Evolutionary conservation across 2,888 invertebrate species (phyloP).

Genomic region (Loripinus fragilis): DNA sequence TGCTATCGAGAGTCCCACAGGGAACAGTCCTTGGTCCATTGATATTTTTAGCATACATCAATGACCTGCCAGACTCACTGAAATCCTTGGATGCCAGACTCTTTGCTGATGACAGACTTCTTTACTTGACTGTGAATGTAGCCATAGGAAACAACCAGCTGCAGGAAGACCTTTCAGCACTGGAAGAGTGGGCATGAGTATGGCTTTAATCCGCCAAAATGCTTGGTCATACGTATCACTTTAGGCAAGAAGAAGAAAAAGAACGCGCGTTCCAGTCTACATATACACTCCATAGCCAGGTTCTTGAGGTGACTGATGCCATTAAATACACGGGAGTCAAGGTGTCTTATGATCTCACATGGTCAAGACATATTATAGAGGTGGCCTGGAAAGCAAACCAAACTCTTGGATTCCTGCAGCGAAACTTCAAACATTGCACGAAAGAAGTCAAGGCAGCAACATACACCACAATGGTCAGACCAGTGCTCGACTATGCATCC

Average conservation of each 20-base stretch:
- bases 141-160: no score
- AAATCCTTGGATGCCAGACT: neutral
- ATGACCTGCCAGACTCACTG: neutral
- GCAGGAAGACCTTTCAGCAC: neutral
- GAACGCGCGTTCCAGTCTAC: neutral
- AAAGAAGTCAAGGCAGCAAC: no score
- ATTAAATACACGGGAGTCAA: neutral
- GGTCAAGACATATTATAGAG: neutral
- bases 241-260: neutral
- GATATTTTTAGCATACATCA: neutral
- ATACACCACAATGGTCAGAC: no score
- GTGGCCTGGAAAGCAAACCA: neutral
- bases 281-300: neutral
- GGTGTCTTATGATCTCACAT: neutral
- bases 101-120: neutral
- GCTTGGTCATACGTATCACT: neutral
- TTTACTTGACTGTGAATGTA: neutral
- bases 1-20: neutral
- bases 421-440: no score
- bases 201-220: neutral
- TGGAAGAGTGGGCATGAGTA: neutral
- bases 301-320: neutral
- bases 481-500: no score
- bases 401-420: no score
- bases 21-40: neutral